These are phyloP conservation scores for Pterostichus madidus DNA, from an alignment of 2,888 invertebrate species.

Conservation along the genomic window DNA sequence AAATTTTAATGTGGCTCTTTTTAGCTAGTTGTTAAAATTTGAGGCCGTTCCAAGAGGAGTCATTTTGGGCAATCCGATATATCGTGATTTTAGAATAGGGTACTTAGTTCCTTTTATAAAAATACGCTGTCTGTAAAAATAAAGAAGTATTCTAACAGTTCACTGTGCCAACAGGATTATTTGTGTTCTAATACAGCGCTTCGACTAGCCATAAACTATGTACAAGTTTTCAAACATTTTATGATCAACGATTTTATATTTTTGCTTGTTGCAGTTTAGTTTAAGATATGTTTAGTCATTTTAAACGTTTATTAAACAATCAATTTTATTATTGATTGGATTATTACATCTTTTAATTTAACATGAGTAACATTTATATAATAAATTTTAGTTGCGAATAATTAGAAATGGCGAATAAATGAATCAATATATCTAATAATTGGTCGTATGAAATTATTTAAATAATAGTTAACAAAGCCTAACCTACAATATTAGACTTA, in stretches of 20 bases:
- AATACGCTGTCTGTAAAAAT: conserved; percentile 55
- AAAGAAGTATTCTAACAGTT: conserved; percentile 28
- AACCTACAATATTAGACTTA: too few species aligned
- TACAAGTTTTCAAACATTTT: conserved; percentile 18
- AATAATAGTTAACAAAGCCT: too few species aligned
- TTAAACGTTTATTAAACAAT: not conserved
- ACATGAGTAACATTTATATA: conserved; percentile 17
- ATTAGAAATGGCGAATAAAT: not conserved
- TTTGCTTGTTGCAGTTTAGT: not conserved
- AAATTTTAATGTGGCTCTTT: too few species aligned
- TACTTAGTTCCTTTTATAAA: conserved; percentile 51
- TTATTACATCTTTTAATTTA: conserved; percentile 8
- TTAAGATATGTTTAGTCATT: conserved; percentile 27
- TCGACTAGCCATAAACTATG: conserved; percentile 5
- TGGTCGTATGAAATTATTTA: too few species aligned
- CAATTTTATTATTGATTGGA: conserved; percentile 2
- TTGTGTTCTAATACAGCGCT: conserved; percentile 11
- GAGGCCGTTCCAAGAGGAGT: too few species aligned
- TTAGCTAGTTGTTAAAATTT: too few species aligned
- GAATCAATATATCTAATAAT: too few species aligned
- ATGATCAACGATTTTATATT: conserved; percentile 8
- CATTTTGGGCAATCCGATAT: not conserved
- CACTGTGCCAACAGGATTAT: conserved; percentile 37
- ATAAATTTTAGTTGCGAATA: not conserved
- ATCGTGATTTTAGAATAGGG: conserved; percentile 52